Percentiles rank a stretch among this genome's conserved stretches.
phyloP scores from a whole-genome alignment of 2,888 invertebrate genomes.

The Pheosia gnoma region DNA sequence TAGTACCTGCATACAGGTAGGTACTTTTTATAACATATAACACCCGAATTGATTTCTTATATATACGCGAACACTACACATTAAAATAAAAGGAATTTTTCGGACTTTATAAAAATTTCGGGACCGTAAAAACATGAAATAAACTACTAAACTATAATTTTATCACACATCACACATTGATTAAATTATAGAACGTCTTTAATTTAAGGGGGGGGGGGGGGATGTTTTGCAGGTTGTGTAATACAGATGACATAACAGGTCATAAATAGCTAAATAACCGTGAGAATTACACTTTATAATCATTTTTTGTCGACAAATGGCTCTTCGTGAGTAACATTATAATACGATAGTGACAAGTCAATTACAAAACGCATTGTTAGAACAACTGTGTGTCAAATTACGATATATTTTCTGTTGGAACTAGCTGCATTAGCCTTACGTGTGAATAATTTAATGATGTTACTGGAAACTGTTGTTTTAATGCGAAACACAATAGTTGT shows the following conservation, averaged over 20 bases:
- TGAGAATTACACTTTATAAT: not conserved
- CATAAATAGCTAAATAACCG: slow-evolving; percentile 2
- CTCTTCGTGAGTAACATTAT: not conserved
- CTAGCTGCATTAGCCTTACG: slow-evolving; percentile 3
- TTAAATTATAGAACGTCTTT: too few relatives aligned
- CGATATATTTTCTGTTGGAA: not conserved
- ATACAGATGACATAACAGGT: slow-evolving; percentile 22
- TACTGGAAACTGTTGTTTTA: slow-evolving; percentile 4
- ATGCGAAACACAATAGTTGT: not conserved
- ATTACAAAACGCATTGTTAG: not conserved
- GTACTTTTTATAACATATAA: too few relatives aligned
- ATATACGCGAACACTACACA: too few relatives aligned
- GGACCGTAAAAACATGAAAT: too few relatives aligned
- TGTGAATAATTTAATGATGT: slow-evolving; percentile 20
- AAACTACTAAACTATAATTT: too few relatives aligned
- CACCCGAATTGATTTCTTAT: too few relatives aligned
- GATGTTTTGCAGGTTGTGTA: slow-evolving; percentile 7
- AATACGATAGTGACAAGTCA: not conserved
- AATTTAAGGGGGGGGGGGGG: too few relatives aligned
- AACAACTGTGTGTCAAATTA: not conserved
- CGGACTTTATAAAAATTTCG: too few relatives aligned
- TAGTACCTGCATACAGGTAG: too few relatives aligned
- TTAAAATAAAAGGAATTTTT: too few relatives aligned
- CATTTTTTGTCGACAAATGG: not conserved
- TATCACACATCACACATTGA: too few relatives aligned